Evolutionary conservation across 2,113 vertebrate species (phyloP), one percentile per base, ranked within the genome.

Genomic region (Panurus biarmicus): DNA sequence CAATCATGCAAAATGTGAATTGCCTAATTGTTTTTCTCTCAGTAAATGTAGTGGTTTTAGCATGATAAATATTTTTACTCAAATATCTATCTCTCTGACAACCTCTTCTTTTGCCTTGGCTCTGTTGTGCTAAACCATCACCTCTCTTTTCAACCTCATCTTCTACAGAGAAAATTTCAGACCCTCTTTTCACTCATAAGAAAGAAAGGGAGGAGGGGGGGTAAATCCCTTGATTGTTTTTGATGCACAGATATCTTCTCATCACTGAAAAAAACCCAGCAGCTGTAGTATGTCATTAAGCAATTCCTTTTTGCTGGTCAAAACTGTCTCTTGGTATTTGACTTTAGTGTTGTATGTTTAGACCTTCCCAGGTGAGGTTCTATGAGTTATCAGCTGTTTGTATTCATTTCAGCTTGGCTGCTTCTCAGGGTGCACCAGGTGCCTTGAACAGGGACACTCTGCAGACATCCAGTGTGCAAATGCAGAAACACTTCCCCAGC

Each of bases 141-240:
- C 6, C 14, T 78, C 33, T 82, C 28, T 70, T 86, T 87, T 87
- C 42, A 73, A 8, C 8, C 12, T 78, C 44, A 33, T 56, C 24
- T 85, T 88, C 45, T 58, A 67, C 25, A 47, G 7, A 6, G 38
- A 31, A 83, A 53, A 69, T 56, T 91, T 82, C 62, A 92, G 44
- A 61, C 10, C 29, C 2, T 40, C 20, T 77, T 84, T 66, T 84
- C 35, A 62, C n/a, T 74, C 40, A 23, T 31, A 58, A 65, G 45
- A 64, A 51, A 40, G 5, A 40, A n/a, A 45, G 3, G 1, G 4
- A 3, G 4, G 2, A 14, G 7, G 0, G 24, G 6, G 6, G 3
- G 21, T 2, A 28, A 58, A 33, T n/a, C 4, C 7, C 42, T 67
- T 44, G 28, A 40, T 20, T 76, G 9, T 21, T 93, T 85, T 82